phyloP scores from a whole-genome alignment of 2,888 invertebrate species.

The Ophion obscuratus region DNA sequence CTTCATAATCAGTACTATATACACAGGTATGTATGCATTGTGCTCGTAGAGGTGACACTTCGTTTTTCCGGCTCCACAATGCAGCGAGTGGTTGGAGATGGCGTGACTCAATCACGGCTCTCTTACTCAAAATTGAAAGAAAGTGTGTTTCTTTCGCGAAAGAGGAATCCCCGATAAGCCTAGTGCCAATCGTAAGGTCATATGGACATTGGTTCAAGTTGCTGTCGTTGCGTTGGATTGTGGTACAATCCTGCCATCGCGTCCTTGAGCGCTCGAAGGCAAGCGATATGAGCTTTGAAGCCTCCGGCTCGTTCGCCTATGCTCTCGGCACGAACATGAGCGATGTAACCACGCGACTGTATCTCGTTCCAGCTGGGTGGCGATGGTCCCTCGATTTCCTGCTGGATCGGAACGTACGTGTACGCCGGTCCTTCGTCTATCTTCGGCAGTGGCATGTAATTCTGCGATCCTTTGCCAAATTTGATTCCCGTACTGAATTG shows the following conservation, averaged over 20 bases:
- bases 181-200: constrained; percentile 66
- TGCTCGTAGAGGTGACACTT: neutral
- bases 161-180: no score
- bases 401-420: constrained; percentile 86
- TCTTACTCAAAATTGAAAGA: no score
- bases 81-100: no score
- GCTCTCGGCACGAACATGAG: constrained; percentile 90
- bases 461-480: constrained; percentile 88
- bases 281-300: constrained; percentile 92
- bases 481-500: constrained; percentile 95
- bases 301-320: constrained; percentile 94
- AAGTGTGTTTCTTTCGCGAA: no score
- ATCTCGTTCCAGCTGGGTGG: constrained; percentile 89
- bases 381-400: constrained; percentile 88
- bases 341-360: constrained; percentile 88
- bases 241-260: constrained; percentile 92
- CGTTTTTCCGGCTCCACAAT: no score
- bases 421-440: constrained; percentile 92
- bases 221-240: constrained; percentile 76
- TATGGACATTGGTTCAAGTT: constrained; percentile 70
- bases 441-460: constrained; percentile 89
- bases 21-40: neutral
- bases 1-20: constrained; percentile 24
- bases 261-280: constrained; percentile 94
- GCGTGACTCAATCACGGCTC: no score